Conservation (phyloP, 2,888 invertebrate genomes). For the Lypha dubia region DNA sequence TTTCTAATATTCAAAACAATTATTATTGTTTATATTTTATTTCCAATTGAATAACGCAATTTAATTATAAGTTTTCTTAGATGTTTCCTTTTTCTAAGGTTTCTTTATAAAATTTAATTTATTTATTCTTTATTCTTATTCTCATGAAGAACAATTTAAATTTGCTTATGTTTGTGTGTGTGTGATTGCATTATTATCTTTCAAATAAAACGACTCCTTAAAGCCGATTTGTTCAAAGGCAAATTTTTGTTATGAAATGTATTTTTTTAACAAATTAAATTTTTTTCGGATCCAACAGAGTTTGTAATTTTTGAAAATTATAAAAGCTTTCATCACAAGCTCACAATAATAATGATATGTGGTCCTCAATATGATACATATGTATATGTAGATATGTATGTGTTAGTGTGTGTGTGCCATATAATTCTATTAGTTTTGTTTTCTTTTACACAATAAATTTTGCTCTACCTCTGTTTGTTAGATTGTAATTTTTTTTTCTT, state of each 20-base stretch:
- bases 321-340: too few species aligned
- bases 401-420: too few species aligned
- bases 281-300: neutral
- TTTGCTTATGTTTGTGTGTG: neutral
- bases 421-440: neutral
- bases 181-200: too few species aligned
- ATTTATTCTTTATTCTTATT: neutral
- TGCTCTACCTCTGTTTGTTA: neutral
- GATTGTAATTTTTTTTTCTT: too few species aligned
- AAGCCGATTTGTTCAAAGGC: neutral
- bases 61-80: slow-evolving; percentile 42
- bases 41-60: slow-evolving; percentile 48
- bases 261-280: neutral
- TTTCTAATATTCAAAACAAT: neutral
- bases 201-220: neutral
- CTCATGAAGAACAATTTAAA: neutral
- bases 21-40: neutral
- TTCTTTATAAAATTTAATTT: too few species aligned
- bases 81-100: neutral
- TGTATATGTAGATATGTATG: too few species aligned
- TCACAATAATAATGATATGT: too few species aligned
- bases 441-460: slow-evolving; percentile 6
- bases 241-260: neutral
- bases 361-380: too few species aligned
- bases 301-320: neutral